These are phyloP conservation scores for Rhyacichthys aspro DNA, from an alignment of 2,797 vertebrate species.

Conservation along the genomic window DNA sequence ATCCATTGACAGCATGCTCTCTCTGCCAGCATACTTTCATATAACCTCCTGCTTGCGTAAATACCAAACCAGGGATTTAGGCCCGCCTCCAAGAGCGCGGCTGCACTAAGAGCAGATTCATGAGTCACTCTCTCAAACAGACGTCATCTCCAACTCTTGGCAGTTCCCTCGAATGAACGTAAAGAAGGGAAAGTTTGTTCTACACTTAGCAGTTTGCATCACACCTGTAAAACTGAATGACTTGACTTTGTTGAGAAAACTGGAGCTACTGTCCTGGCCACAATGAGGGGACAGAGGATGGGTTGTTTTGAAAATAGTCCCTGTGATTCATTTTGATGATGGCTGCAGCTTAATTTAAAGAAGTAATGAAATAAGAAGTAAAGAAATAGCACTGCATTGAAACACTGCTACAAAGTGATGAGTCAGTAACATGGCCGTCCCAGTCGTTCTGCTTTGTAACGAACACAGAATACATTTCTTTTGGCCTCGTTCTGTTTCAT, in stretches of 20 bases:
- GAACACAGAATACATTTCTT: no score
- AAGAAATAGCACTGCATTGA: no score
- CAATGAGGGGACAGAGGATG: slow-evolving; percentile 37
- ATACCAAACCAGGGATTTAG: slow-evolving; percentile 66
- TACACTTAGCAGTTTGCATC: slow-evolving; percentile 59
- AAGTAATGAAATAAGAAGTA: slow-evolving; percentile 1
- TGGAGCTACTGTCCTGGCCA: slow-evolving; percentile 28
- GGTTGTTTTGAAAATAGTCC: slow-evolving; percentile 42
- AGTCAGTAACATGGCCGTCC: no score
- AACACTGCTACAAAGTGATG: no score
- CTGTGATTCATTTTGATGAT: slow-evolving; percentile 51
- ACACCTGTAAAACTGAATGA: slow-evolving; percentile 65
- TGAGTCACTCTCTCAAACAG: slow-evolving; percentile 79
- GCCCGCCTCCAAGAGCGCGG: slow-evolving; percentile 69
- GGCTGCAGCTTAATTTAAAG: slow-evolving; percentile 35
- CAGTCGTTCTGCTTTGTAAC: no score
- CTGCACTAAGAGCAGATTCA: slow-evolving; percentile 75
- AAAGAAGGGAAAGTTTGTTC: slow-evolving; percentile 77
- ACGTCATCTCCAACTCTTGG: slow-evolving; percentile 74
- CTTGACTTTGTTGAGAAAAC: slow-evolving; percentile 47
- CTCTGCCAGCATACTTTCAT: slow-evolving; percentile 71
- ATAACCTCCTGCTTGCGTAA: slow-evolving; percentile 75
- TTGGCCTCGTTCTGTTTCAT: no score
- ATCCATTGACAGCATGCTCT: slow-evolving; percentile 41
- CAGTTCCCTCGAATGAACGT: slow-evolving; percentile 60